These are phyloP conservation scores for Aselliscus stoliczkanus DNA, from an alignment of 2,797 vertebrate species.

Conservation along the genomic window DNA sequence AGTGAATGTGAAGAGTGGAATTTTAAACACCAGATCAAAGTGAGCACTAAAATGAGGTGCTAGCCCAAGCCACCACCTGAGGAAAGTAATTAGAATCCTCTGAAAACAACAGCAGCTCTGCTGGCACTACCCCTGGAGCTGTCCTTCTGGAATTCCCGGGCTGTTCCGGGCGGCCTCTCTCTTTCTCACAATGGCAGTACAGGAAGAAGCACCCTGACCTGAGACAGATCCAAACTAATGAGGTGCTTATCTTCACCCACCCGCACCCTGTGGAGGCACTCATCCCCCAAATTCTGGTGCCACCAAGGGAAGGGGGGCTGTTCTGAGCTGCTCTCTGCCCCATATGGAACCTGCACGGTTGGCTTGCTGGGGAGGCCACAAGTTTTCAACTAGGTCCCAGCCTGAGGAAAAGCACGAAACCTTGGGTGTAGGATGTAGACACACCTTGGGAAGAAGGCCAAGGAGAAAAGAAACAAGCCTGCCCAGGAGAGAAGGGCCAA, in stretches of 20 bases:
- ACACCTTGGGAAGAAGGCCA: background rate
- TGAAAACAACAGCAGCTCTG: background rate
- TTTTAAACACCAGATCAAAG: background rate
- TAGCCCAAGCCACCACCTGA: background rate
- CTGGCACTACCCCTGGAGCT: background rate
- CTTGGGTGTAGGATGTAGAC: background rate
- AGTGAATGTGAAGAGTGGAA: background rate
- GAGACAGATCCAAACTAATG: background rate
- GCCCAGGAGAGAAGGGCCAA: background rate
- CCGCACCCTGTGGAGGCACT: accelerated
- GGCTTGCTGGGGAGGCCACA: background rate
- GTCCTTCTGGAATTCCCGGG: background rate
- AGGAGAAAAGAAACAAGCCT: background rate
- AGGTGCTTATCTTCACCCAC: background rate
- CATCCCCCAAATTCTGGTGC: background rate
- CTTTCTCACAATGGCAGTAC: background rate
- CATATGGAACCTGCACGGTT: background rate
- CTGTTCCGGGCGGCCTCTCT: background rate
- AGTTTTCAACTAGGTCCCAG: background rate
- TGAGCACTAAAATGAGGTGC: background rate
- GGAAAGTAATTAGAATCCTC: background rate
- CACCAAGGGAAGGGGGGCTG: background rate
- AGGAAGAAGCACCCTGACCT: too few relatives aligned
- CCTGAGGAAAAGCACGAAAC: background rate
- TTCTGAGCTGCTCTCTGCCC: background rate